Evolutionary conservation across 2,888 invertebrate species (phyloP), one percentile per base, ranked within the genome.

Genomic region (Diplolepis rosae): DNA sequence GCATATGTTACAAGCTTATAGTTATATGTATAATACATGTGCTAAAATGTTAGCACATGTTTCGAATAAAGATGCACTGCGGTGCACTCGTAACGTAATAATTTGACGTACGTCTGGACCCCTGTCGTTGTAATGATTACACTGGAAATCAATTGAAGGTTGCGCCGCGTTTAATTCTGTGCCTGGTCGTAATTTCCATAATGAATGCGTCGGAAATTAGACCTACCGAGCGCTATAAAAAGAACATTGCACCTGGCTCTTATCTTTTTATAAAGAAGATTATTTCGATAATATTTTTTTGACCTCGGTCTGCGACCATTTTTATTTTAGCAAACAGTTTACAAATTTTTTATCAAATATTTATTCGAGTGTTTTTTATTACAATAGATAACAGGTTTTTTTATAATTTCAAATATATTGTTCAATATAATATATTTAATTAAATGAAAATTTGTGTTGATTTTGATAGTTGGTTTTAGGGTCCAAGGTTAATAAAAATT

Each of bases 81-180:
- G 7, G 7, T 15, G 45, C 22, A 18, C 22, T 48, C 22, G 15
- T 48, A 48, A 48, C 45, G 45, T 48, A 51, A 51, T 51, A 27
- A 51, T 56, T 35, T 30, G 28, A 30, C 30, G 30, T 30, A 30
- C 15, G 35, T 13, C 35, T 13, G 35, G 56, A 1, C 22, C 56
- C 56, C n/a, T 6, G 13, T 56, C 22, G 54, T 48, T 22, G 27
- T 13, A 39, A 32, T 56, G 35, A 56, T 56, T 56, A 35, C 35
- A 35, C 56, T 35, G 15, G 22, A 56, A 56, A 56, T 56, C 56
- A 56, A 56, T 56, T 56, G 56, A 56, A 56, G 56, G 56, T 35
- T 24, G 22, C 13, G 22, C 13, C 35, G 22, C 56, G 35, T 56
- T 35, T 39, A 56, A 56, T 35, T 35, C n/a, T 22, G 13, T 56